Conservation (phyloP, 1,140 invertebrate genomes). For the Chrysopa pallens region DNA sequence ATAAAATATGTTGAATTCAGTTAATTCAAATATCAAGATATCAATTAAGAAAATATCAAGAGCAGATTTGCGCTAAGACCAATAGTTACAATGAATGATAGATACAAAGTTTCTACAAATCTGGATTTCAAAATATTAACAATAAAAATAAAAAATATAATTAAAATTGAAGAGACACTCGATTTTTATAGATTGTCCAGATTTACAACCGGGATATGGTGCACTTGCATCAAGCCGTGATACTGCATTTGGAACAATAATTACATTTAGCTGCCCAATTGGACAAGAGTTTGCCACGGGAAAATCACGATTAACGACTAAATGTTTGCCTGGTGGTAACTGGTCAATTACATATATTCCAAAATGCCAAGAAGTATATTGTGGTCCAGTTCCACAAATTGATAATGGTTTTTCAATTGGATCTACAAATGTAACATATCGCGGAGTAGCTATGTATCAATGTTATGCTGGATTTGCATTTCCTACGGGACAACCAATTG, state of each 20-base stretch:
- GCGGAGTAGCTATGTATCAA: conserved; percentile 83
- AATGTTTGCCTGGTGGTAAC: conserved; percentile 75
- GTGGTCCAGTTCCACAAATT: conserved; percentile 91
- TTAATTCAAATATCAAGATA: no score
- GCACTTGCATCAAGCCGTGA: conserved; percentile 80
- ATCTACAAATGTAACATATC: conserved; percentile 86
- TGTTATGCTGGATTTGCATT: conserved; percentile 95
- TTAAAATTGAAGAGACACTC: no score
- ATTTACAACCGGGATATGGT: conserved; percentile 62
- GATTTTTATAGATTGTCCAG: conserved; percentile 61
- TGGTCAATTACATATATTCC: conserved; percentile 89
- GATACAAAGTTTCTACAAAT: no score
- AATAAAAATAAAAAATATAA: no score
- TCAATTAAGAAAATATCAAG: no score
- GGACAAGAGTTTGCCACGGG: conserved; percentile 92
- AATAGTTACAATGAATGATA: no score
- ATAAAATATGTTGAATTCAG: no score
- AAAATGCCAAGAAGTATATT: conserved; percentile 93
- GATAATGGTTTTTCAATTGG: conserved; percentile 93
- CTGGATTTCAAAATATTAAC: no score
- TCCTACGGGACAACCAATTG: conserved; percentile 66
- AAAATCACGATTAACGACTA: conserved; percentile 61
- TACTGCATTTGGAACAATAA: conserved; percentile 77
- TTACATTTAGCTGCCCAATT: conserved; percentile 78
- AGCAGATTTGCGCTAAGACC: no score